Percentiles rank a stretch among this genome's conserved stretches.
phyloP scores from a whole-genome alignment of 2,888 invertebrate genomes.

The Cactoblastis cactorum region DNA sequence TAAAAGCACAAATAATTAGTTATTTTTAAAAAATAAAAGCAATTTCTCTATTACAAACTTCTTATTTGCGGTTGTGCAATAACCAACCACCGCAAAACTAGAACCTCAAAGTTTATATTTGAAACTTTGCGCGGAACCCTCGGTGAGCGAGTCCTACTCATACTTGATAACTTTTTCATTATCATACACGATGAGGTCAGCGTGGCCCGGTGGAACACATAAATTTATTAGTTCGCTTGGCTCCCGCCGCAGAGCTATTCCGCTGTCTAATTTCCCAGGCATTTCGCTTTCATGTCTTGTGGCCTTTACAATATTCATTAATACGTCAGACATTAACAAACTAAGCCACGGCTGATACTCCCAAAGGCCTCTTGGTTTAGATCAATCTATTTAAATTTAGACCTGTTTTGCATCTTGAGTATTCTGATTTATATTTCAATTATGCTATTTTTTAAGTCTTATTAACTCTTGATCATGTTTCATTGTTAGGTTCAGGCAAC shows the following conservation, averaged over 20 bases:
- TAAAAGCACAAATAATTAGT: no score
- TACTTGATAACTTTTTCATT: no score
- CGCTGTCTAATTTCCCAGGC: conserved; percentile 34
- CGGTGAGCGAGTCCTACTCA: no score
- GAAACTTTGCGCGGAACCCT: no score
- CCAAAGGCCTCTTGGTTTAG: conserved; percentile 37
- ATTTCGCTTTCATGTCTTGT: conserved; percentile 28
- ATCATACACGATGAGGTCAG: conserved; percentile 59
- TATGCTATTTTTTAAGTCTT: no score
- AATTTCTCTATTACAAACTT: no score
- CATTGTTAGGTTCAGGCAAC: no score
- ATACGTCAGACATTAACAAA: conserved; percentile 39
- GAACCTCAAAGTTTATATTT: no score
- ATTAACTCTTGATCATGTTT: no score
- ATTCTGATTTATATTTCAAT: conserved; percentile 23
- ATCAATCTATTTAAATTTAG: conserved; percentile 38
- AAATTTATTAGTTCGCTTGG: conserved; percentile 50
- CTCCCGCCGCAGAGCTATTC: conserved; percentile 32
- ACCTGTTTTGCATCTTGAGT: conserved; percentile 42
- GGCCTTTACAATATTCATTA: conserved; percentile 43
- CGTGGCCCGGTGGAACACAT: conserved; percentile 46
- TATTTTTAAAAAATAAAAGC: no score
- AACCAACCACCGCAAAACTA: no score
- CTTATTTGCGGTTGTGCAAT: no score
- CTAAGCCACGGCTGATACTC: conserved; percentile 30